phyloP scores from a whole-genome alignment of 2,888 invertebrate species.

The Euplagia quadripunctaria region DNA sequence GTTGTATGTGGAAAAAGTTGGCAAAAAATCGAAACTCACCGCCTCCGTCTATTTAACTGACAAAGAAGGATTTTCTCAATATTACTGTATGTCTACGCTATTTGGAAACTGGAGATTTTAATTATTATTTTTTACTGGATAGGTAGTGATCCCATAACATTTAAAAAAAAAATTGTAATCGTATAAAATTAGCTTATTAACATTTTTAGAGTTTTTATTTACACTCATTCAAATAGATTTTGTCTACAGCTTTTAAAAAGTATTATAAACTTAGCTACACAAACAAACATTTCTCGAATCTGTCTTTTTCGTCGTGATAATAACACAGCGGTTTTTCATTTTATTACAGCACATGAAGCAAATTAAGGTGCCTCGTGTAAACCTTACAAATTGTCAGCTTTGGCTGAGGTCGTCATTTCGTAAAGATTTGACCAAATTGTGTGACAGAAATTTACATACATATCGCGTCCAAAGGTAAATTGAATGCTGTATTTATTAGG shows the following conservation, averaged over 20 bases:
- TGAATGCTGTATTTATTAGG: conserved; percentile 27
- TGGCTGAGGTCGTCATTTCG: conserved; percentile 34
- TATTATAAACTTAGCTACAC: not conserved
- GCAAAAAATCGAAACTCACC: no score
- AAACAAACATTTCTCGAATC: not conserved
- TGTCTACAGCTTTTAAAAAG: no score
- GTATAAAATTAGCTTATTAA: no score
- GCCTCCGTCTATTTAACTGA: no score
- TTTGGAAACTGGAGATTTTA: no score
- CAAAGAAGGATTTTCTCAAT: no score
- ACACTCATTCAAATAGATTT: no score
- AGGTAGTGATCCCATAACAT: no score
- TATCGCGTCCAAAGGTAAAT: conserved; percentile 21
- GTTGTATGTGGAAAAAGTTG: not conserved
- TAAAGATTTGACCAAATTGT: conserved; percentile 41
- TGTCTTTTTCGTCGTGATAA: conserved; percentile 11
- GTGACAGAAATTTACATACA: conserved; percentile 34
- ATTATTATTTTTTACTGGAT: no score
- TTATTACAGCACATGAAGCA: conserved; percentile 36
- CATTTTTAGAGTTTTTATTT: no score
- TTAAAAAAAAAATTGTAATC: no score
- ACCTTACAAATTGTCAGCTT: conserved; percentile 48
- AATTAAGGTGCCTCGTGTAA: conserved; percentile 32
- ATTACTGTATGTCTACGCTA: no score
- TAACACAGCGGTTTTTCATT: conserved; percentile 22